Base-by-base conservation (phyloP, 2,888 invertebrate genomes). In the Sarcophaga variegata region DNA sequence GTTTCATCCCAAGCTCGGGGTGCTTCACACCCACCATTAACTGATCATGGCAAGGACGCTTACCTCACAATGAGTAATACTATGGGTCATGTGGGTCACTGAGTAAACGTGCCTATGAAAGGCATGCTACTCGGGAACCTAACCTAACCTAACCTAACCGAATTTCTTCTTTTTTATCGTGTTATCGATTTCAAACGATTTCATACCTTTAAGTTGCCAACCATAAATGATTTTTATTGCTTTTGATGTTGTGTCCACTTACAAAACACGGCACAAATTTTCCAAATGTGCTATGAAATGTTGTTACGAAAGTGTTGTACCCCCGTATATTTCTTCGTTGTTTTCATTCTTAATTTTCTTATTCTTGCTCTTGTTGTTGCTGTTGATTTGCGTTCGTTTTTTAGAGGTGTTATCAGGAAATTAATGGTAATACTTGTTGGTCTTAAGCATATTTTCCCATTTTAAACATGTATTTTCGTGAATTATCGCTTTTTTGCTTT, bases 351-450 rank as follows among this genome's bases (percentile, higher is more conserved):
- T 49, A 49, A 49, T 49, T 49, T 49, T 54, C 54, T 4, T 54
- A 14, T 54, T 54, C 54, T 37, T 37, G 37, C 37, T 37, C 2
- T 6, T 37, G 37, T 27, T 69, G 25, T 12, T 77, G 66, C 20
- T 1, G 11, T 17, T 8, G 37, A 6, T 69, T n/a, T 45, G 8
- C n/a, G 14, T n/a, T 37, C 37, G 37, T 77, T 54, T 20, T 60
- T 60, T 69, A 59, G 64, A 72, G 25, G 69, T 86, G 37, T 83
- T 83, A 81, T 69, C 77, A 86, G 81, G 77, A 86, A 86, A 83
- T 81, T 83, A 66, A 87, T 81, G 72, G 75, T 83, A 78, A 87
- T 75, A 62, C 81, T 70, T 27, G 69, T 80, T 27, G 59, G 59
- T 83, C 14, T 63, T 81, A 14, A 83, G 66, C 64, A 62, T 60